phyloP scores from a whole-genome alignment of 2,113 vertebrate species.

The Meleagris gallopavo region DNA sequence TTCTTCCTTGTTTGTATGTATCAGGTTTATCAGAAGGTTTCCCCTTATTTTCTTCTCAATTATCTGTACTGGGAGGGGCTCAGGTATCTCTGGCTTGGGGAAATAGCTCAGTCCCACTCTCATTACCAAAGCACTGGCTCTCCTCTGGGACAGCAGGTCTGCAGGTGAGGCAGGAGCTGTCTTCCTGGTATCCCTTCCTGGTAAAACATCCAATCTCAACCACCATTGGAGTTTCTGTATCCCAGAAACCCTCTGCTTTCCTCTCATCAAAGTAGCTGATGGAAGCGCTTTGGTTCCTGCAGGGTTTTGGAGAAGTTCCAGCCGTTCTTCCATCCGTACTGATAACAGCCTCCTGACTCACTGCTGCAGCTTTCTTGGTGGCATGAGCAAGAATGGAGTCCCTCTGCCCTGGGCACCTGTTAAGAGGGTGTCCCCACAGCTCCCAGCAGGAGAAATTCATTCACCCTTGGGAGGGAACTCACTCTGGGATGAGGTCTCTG shows the following conservation, averaged over 20 bases:
- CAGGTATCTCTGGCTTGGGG: neutral
- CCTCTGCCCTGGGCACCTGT: rapidly evolving
- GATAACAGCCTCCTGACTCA: neutral
- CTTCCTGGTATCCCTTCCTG: neutral
- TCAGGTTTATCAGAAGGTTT: neutral
- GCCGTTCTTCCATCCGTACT: neutral
- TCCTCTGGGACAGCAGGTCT: neutral
- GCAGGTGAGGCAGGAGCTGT: neutral
- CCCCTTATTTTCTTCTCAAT: neutral
- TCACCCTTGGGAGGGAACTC: neutral
- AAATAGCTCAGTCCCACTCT: neutral
- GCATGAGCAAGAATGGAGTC: neutral
- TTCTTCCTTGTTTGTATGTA: neutral
- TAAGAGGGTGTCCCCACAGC: neutral
- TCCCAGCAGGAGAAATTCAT: rapidly evolving
- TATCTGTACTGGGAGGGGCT: neutral
- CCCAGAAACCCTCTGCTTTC: neutral
- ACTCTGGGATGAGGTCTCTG: neutral
- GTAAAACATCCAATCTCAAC: neutral
- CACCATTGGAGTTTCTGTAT: neutral
- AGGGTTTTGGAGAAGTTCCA: neutral
- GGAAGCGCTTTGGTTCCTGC: neutral
- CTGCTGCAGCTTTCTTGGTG: neutral
- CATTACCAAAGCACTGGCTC: neutral
- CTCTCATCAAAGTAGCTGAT: rapidly evolving